Conservation (phyloP, 2,888 invertebrate species). For the Paralinhomoeus sp. region DNA sequence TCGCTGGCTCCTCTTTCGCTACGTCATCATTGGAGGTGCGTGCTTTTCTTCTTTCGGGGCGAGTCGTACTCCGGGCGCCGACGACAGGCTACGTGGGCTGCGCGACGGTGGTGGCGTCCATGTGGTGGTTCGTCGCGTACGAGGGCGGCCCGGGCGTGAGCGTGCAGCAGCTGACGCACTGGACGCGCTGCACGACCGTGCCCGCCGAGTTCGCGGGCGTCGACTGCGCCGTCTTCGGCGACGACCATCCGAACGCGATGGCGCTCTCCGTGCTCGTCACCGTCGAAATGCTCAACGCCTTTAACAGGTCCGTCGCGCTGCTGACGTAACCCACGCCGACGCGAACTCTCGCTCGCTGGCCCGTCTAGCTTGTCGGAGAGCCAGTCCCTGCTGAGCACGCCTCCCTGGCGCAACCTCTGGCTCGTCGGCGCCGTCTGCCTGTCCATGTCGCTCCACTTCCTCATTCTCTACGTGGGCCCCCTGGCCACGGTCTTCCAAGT, state of each 20-base stretch:
- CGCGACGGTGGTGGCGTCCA: conserved; percentile 91
- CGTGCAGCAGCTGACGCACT: conserved; percentile 92
- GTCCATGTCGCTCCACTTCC: conserved; percentile 97
- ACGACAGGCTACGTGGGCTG: conserved; percentile 84
- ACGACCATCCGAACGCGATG: conserved; percentile 99
- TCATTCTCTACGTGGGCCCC: conserved; percentile 94
- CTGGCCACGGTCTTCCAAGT: conserved; percentile 44
- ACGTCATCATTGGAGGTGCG: conserved; percentile 40
- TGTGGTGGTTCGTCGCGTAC: conserved; percentile 98
- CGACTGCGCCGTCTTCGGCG: conserved; percentile 88
- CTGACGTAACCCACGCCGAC: not conserved
- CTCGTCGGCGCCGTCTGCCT: conserved; percentile 91
- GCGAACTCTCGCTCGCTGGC: too few species aligned
- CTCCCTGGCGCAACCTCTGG: conserved; percentile 98
- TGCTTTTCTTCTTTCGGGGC: too few species aligned
- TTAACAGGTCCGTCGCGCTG: conserved; percentile 68
- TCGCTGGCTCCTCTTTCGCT: conserved; percentile 99
- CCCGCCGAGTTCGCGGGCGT: conserved; percentile 83
- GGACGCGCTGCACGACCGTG: conserved; percentile 69
- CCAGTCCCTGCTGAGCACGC: conserved; percentile 92
- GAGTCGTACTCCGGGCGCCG: too few species aligned
- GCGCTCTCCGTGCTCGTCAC: conserved; percentile 97
- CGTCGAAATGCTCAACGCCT: conserved; percentile 99
- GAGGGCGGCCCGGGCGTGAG: conserved; percentile 72
- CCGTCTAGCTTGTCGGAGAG: conserved; percentile 69